These are phyloP conservation scores for Allolobophora icterica DNA, from an alignment of 2,888 invertebrate species.

Conservation along the genomic window DNA sequence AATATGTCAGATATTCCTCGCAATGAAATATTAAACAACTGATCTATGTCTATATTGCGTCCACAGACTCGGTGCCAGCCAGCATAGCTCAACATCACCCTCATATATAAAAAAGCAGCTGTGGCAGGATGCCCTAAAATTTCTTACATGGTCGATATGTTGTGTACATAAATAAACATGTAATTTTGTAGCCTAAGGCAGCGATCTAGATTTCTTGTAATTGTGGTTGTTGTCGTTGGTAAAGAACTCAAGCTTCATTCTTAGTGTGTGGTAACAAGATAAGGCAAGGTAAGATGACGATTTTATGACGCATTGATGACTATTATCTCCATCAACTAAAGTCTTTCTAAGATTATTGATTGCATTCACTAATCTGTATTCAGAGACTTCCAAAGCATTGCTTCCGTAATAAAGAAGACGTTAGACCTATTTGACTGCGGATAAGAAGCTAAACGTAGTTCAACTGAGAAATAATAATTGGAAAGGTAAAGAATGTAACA, in stretches of 20 bases:
- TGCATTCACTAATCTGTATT: neutral
- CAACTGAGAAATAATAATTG: neutral
- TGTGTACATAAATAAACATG: neutral
- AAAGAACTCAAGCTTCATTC: neutral
- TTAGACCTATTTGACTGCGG: neutral
- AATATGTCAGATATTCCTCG: neutral
- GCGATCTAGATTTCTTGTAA: neutral
- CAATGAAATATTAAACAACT: slow-evolving; percentile 1
- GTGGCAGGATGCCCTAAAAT: too few species aligned
- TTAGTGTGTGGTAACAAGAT: neutral
- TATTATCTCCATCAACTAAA: too few species aligned
- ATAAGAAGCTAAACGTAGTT: neutral
- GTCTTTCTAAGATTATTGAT: too few species aligned
- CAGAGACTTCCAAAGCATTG: neutral
- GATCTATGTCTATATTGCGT: neutral
- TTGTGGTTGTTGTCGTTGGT: neutral
- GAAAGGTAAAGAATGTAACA: neutral
- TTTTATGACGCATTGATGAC: too few species aligned
- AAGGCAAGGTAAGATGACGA: neutral
- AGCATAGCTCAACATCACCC: neutral
- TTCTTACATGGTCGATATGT: neutral
- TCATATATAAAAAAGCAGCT: neutral
- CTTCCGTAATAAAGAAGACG: neutral
- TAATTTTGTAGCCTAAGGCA: neutral
- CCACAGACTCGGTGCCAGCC: neutral